Evolutionary conservation across 2,113 vertebrate species (phyloP), one percentile per base, ranked within the genome.

Genomic region (Eulemur rufifrons): DNA sequence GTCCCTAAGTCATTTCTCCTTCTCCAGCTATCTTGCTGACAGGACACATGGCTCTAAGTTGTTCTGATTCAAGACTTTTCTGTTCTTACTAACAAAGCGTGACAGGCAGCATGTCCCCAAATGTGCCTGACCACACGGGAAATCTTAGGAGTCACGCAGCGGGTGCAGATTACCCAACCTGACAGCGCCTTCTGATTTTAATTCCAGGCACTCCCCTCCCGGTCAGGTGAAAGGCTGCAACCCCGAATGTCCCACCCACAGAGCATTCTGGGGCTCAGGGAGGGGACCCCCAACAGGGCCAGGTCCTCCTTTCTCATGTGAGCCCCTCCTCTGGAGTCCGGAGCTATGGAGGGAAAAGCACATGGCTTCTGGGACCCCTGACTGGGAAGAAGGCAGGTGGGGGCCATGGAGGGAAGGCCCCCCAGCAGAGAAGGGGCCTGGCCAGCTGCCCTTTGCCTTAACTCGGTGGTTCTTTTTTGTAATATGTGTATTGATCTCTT

Each of bases 31-130:
- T 85, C 84, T 94, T 96, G 93, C 96, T 97, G 91, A 96, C 89
- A 81, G 64, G 52, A 93, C 73, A 50, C 21, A 8, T 76, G 45
- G 17, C n/a, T 66, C 47, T 71, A 76, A 89, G 89, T 95, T 94
- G 64, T 52, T 84, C 85, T 91, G 89, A 97, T 87, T 95, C 68
- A 69, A 92, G 76, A 42, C 32, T 95, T 96, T 96, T 87, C 77
- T 95, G 3, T 88, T 94, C 91, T 96, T 87, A 92, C 66, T 52
- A 82, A 71, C 63, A 87, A 81, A 84, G 54, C 18, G 18, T 29
- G 80, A 81, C 5, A 42, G 42, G 84, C 83, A 32, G 39, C 37
- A 45, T 68, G n/a, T 50, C 25, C 77, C 47, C 25, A 83, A 76
- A 89, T 63, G 47, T 3, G 29, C 37, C 50, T 63, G 29, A 85